phyloP scores from a whole-genome alignment of 64 coral and sea anemone genomes.

The Dendrophyllia cribrosa region DNA sequence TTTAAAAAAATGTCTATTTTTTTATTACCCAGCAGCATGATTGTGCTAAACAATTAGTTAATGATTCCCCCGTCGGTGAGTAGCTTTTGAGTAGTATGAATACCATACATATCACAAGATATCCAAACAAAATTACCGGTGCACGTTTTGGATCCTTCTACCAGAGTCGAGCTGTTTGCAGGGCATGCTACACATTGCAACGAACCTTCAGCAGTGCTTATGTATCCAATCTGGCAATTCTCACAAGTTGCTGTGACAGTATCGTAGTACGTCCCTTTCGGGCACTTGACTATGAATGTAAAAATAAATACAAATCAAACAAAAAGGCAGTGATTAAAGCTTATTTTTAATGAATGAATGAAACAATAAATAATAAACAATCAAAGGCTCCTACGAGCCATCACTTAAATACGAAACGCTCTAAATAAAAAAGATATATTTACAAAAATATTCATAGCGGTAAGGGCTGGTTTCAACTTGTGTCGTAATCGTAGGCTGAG shows the following conservation, averaged over 20 bases:
- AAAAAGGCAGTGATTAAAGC: neutral
- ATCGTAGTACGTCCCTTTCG: slow-evolving; percentile 37
- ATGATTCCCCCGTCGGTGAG: too few relatives aligned
- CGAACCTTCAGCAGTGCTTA: slow-evolving; percentile 40
- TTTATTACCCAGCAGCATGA: too few relatives aligned
- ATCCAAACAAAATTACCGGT: neutral
- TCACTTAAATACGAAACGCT: too few relatives aligned
- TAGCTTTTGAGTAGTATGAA: too few relatives aligned
- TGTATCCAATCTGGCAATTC: slow-evolving; percentile 14
- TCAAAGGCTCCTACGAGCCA: too few relatives aligned
- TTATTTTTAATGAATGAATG: neutral
- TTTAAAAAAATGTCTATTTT: too few relatives aligned
- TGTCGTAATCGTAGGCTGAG: too few relatives aligned
- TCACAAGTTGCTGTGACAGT: neutral
- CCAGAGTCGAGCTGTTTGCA: slow-evolving; percentile 1
- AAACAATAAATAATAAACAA: neutral
- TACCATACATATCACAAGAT: too few relatives aligned
- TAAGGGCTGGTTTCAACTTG: too few relatives aligned
- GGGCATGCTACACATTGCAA: slow-evolving; percentile 42
- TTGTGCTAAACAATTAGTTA: too few relatives aligned
- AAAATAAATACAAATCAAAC: neutral
- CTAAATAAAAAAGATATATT: too few relatives aligned
- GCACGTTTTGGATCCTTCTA: slow-evolving; percentile 55
- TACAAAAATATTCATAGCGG: too few relatives aligned
- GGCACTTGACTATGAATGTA: slow-evolving; percentile 50